These are phyloP conservation scores for Sericinus montela DNA, from an alignment of 2,888 invertebrate species.

Conservation along the genomic window DNA sequence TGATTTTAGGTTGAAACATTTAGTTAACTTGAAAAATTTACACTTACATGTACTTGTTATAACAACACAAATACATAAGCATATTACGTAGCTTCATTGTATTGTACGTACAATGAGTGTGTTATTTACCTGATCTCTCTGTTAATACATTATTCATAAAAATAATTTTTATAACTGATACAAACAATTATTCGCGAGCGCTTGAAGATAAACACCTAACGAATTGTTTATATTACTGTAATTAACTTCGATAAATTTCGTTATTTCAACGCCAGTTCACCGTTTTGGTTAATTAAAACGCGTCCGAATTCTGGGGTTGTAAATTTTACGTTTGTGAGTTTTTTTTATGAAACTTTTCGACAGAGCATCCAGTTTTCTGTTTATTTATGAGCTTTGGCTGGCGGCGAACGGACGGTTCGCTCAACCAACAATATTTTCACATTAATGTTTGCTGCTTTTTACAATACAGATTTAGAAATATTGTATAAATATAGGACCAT, in stretches of 20 bases:
- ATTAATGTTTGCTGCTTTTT: slow-evolving; percentile 48
- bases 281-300: slow-evolving; percentile 71
- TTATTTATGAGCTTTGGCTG: slow-evolving; percentile 75
- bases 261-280: slow-evolving; percentile 33
- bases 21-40: background rate
- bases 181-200: too few relatives aligned
- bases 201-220: too few relatives aligned
- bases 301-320: slow-evolving; percentile 64
- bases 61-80: too few relatives aligned
- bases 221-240: slow-evolving; percentile 22
- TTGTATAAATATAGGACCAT: slow-evolving; percentile 24
- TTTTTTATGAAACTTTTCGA: slow-evolving; percentile 69
- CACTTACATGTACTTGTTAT: too few relatives aligned
- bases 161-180: too few relatives aligned
- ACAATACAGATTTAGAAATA: slow-evolving; percentile 50
- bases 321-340: slow-evolving; percentile 67
- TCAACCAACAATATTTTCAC: slow-evolving; percentile 52
- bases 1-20: slow-evolving; percentile 1
- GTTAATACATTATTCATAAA: too few relatives aligned
- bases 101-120: too few relatives aligned
- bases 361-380: slow-evolving; percentile 72
- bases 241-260: slow-evolving; percentile 30
- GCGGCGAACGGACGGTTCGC: slow-evolving; percentile 54
- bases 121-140: too few relatives aligned
- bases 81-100: too few relatives aligned